phyloP scores from a whole-genome alignment of 2,797 vertebrate species.

The Lagorchestes hirsutus region DNA sequence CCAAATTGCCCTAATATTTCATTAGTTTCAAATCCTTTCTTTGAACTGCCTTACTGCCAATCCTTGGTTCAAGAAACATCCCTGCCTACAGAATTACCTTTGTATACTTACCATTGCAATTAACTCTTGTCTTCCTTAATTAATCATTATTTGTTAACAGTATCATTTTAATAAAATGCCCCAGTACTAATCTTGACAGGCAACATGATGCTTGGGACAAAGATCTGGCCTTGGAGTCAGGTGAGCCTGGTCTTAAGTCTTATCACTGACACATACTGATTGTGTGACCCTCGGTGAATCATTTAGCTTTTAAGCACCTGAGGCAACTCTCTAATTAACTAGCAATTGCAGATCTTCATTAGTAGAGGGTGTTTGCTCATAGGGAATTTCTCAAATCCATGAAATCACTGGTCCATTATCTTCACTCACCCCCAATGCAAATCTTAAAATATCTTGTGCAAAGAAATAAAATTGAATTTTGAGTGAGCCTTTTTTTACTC shows the following conservation, averaged over 20 bases:
- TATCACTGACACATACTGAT: not conserved
- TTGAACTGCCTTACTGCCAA: not conserved
- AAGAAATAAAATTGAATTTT: constrained; percentile 33
- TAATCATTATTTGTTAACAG: not conserved
- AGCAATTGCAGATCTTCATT: not conserved
- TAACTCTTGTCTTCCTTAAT: constrained; percentile 1
- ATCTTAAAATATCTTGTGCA: constrained; percentile 38
- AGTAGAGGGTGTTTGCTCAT: not conserved
- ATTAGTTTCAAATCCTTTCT: constrained; percentile 14
- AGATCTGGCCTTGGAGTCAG: not conserved
- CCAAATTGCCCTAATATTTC: not conserved
- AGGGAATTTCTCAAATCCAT: not conserved
- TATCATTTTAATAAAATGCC: not conserved
- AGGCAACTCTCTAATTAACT: not conserved
- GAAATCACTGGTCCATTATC: not conserved
- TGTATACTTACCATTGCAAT: not conserved
- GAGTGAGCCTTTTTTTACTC: constrained; percentile 33
- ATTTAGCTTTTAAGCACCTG: not conserved
- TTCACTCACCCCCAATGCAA: not conserved
- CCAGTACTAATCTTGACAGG: not conserved
- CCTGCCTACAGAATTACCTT: not conserved
- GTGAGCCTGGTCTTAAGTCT: not conserved
- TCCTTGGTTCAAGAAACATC: not conserved
- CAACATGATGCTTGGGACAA: not conserved
- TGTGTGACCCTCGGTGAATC: not conserved